Evolutionary conservation across 2,797 vertebrate species (phyloP).

Genomic region (Hydrophis major): DNA sequence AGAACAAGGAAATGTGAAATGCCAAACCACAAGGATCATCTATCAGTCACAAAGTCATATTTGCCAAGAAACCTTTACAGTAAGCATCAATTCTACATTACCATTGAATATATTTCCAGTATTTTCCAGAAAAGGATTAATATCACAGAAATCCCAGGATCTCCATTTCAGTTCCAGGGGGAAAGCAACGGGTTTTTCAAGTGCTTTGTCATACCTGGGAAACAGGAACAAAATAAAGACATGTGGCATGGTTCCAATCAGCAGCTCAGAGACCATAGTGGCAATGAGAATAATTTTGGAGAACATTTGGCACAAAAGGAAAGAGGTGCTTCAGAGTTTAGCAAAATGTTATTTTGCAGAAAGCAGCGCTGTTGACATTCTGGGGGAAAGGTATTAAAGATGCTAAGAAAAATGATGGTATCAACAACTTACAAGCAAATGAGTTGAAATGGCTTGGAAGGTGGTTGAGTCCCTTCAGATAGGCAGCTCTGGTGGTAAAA

Average conservation of each 20-base stretch:
- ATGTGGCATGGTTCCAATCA: not conserved
- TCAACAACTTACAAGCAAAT: not conserved
- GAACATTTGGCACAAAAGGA: not conserved
- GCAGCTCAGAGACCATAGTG: not conserved
- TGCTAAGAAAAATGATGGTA: not conserved
- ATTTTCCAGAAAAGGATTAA: not conserved
- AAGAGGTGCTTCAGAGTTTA: not conserved
- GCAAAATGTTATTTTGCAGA: not conserved
- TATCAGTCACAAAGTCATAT: too few relatives aligned
- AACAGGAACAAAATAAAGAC: not conserved
- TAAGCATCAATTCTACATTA: not conserved
- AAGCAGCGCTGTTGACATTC: not conserved
- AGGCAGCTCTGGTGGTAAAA: not conserved
- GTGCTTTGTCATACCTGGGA: not conserved
- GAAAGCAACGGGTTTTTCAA: not conserved
- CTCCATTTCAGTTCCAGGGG: conserved; percentile 3
- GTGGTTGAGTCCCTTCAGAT: not conserved
- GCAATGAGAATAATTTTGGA: not conserved
- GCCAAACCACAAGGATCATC: too few relatives aligned
- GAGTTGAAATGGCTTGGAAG: not conserved
- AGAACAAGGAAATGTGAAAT: too few relatives aligned
- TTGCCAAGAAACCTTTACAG: too few relatives aligned
- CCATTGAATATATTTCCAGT: not conserved
- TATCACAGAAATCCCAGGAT: not conserved
- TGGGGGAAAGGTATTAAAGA: not conserved